A percentile compares a stretch with the other conserved stretches of the same genome.
phyloP scores from a whole-genome alignment of 2,888 invertebrate species.

The Trachelus tabidus region DNA sequence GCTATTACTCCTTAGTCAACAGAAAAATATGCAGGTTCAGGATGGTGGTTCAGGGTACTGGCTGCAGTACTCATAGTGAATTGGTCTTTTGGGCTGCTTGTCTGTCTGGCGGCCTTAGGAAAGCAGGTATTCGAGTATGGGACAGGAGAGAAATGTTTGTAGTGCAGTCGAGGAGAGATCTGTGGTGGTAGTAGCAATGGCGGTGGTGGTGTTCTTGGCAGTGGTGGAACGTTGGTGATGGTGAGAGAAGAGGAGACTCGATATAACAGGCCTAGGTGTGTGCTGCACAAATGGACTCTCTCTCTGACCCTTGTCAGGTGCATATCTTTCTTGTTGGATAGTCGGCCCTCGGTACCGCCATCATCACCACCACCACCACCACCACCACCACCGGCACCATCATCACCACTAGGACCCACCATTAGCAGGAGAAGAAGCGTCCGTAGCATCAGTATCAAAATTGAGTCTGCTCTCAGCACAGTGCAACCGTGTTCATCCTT shows the following conservation, averaged over 20 bases:
- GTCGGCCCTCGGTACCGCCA: neutral
- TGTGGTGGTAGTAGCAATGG: conserved; percentile 31
- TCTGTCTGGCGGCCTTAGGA: neutral
- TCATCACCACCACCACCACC: neutral
- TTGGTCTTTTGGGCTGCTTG: neutral
- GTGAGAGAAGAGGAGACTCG: conserved; percentile 44
- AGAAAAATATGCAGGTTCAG: neutral
- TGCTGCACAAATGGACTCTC: conserved; percentile 56
- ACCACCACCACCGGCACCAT: too few relatives aligned
- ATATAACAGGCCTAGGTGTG: conserved; percentile 56
- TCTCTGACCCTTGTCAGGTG: conserved; percentile 59
- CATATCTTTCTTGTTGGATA: conserved; percentile 43
- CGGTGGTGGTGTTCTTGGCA: conserved; percentile 5
- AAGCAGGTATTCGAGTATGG: neutral
- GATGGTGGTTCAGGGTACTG: neutral
- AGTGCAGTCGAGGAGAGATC: conserved; percentile 11
- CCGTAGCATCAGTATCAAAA: conserved; percentile 52
- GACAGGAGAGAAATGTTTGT: neutral
- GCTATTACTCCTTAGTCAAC: neutral
- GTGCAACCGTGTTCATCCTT: neutral
- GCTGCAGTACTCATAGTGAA: neutral
- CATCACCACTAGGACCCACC: neutral
- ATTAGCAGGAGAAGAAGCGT: conserved; percentile 10
- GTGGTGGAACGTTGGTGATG: conserved; percentile 29
- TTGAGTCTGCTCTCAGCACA: neutral